Evolutionary conservation across 2,113 vertebrate genomes (phyloP).

Genomic region (Erythrocercus mccallii): DNA sequence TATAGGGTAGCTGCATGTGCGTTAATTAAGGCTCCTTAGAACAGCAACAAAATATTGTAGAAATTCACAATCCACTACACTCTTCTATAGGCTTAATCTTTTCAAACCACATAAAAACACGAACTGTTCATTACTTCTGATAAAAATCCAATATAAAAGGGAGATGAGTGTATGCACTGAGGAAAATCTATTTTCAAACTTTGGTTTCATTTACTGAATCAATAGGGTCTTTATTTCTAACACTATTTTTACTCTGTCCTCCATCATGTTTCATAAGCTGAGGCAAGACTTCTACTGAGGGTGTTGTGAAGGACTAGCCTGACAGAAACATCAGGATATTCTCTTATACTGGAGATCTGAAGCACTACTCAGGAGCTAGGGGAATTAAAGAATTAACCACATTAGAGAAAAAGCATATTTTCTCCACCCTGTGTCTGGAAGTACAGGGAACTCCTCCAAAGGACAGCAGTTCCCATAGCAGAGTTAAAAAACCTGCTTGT

Average conservation of each 20-base stretch:
- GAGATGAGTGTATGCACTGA: rapidly evolving
- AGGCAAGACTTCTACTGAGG: background rate
- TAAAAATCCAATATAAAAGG: background rate
- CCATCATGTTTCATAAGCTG: background rate
- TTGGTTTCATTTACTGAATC: rapidly evolving
- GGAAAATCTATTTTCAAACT: background rate
- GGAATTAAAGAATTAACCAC: background rate
- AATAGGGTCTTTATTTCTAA: background rate
- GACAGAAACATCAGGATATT: background rate
- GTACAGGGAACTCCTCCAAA: background rate
- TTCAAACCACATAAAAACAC: background rate
- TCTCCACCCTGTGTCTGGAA: background rate
- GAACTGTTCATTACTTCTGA: background rate
- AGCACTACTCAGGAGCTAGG: background rate
- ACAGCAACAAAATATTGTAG: background rate
- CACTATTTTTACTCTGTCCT: background rate
- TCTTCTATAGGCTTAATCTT: background rate
- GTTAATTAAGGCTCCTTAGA: background rate
- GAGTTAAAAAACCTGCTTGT: background rate
- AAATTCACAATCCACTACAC: background rate
- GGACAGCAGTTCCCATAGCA: background rate
- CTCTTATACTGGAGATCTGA: background rate
- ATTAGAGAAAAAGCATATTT: background rate
- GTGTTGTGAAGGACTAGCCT: background rate
- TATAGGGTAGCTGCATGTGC: rapidly evolving